A percentile compares a stretch with the other conserved stretches of the same genome.
Conservation (phyloP, 2,113 vertebrate genomes). For the Phylloscopus whistleri region DNA sequence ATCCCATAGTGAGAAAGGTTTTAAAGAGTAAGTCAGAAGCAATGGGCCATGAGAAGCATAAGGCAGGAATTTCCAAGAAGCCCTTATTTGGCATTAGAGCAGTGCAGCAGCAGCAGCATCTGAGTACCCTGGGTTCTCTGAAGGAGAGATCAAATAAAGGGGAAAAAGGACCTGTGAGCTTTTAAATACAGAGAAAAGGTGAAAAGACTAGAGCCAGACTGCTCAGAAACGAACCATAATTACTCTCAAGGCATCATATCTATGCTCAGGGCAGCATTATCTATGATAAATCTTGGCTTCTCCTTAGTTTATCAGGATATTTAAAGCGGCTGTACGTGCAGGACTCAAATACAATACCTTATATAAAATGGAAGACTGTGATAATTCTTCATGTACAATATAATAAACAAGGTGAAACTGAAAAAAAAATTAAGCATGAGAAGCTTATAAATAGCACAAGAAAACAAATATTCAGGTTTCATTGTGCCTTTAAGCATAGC, state of each 20-base stretch:
- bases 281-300: background rate
- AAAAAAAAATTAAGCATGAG: background rate
- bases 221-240: background rate
- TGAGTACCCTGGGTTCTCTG: background rate
- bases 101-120: background rate
- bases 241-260: background rate
- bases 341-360: background rate
- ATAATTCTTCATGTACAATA: background rate
- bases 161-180: background rate
- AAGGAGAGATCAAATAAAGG: background rate
- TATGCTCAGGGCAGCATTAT: background rate
- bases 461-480: background rate
- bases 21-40: background rate
- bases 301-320: background rate
- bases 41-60: background rate
- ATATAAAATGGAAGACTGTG: background rate
- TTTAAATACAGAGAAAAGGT: background rate
- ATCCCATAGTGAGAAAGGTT: background rate
- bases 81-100: rapidly evolving
- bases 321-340: background rate
- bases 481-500: background rate
- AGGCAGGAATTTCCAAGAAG: background rate
- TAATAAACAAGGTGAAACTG: background rate
- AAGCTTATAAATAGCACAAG: background rate
- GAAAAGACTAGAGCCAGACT: background rate